A percentile compares a stretch with the other conserved stretches of the same genome.
Conservation (phyloP, 2,888 invertebrate species). For the Cyclophora punctaria region DNA sequence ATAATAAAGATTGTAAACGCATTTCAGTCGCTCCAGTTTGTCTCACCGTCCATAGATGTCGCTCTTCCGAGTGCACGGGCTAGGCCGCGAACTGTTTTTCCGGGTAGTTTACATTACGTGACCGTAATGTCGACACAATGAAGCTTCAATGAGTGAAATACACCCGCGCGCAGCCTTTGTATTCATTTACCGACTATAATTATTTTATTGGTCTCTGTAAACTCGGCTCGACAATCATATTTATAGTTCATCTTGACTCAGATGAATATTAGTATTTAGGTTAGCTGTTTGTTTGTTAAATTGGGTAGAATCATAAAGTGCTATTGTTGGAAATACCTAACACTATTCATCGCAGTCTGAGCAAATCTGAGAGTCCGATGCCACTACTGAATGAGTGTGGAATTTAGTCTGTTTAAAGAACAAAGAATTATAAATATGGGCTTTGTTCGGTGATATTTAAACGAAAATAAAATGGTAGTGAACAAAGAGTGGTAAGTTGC, state of each 20-base stretch:
- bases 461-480: constrained; percentile 8
- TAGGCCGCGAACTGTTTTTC: constrained; percentile 29
- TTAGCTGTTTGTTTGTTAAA: not conserved
- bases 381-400: not conserved
- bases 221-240: too few relatives aligned
- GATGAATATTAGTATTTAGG: constrained; percentile 1
- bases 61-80: constrained; percentile 38
- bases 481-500: constrained; percentile 28
- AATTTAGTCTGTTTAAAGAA: constrained; percentile 1
- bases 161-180: constrained; percentile 9
- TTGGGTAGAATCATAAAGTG: too few relatives aligned
- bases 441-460: too few relatives aligned
- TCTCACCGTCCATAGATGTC: constrained; percentile 65
- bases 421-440: too few relatives aligned
- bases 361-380: not conserved
- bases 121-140: constrained; percentile 25
- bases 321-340: too few relatives aligned
- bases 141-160: constrained; percentile 25
- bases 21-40: constrained; percentile 71
- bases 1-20: constrained; percentile 72
- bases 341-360: too few relatives aligned
- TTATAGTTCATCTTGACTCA: constrained; percentile 1
- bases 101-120: constrained; percentile 28
- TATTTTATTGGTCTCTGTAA: too few relatives aligned
- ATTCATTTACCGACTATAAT: not conserved